Conservation (phyloP, 2,888 invertebrate genomes). For the Andrena praecox region DNA sequence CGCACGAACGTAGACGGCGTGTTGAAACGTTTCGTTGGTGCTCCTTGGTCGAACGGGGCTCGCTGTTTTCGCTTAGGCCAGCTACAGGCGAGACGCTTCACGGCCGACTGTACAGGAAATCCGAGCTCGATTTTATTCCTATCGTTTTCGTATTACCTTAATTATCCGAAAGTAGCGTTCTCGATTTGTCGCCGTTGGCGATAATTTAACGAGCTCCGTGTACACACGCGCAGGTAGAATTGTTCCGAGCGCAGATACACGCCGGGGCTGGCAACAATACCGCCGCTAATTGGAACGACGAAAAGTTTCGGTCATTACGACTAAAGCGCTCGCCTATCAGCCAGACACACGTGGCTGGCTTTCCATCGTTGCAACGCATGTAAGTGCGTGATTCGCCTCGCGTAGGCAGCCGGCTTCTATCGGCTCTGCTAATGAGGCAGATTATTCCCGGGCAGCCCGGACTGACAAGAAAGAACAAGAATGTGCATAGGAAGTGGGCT, state of each 20-base stretch:
- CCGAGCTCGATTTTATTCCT: too few relatives aligned
- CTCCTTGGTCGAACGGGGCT: neutral
- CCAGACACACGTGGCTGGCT: conserved; percentile 13
- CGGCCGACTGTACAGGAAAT: too few relatives aligned
- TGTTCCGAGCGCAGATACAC: neutral
- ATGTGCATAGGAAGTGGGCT: conserved; percentile 78
- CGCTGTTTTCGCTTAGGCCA: too few relatives aligned
- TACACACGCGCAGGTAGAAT: neutral
- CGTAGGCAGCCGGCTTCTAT: conserved; percentile 70
- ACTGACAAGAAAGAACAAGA: conserved; percentile 72
- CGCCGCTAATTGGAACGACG: conserved; percentile 37
- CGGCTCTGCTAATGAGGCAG: conserved; percentile 71
- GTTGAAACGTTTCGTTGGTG: neutral
- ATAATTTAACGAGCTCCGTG: conserved; percentile 21
- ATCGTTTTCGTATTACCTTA: neutral
- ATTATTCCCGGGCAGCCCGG: conserved; percentile 63
- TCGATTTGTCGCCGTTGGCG: conserved; percentile 12
- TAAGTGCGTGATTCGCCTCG: conserved; percentile 43
- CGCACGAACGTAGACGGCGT: neutral
- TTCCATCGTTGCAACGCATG: conserved; percentile 20
- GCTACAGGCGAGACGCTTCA: too few relatives aligned
- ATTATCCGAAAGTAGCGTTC: conserved; percentile 1
- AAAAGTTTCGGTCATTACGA: conserved; percentile 41
- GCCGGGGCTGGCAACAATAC: conserved; percentile 1
- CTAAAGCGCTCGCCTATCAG: conserved; percentile 21